Base-by-base conservation (phyloP, 2,113 vertebrate species). In the Pseudonaja textilis region DNA sequence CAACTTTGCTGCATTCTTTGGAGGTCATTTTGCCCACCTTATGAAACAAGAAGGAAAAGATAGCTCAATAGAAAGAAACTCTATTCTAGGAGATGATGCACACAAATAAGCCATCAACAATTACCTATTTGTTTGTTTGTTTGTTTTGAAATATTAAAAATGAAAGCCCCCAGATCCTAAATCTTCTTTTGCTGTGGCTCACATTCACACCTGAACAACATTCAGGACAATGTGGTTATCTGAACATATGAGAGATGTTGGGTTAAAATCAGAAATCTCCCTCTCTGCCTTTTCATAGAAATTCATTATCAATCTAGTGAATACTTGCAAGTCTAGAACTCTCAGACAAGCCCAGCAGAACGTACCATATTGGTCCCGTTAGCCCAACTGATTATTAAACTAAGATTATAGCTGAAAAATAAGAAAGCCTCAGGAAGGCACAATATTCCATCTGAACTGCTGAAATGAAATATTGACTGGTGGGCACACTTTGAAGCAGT, bases 11-110 rank as follows among this genome's bases (percentile, higher is more conserved):
- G 14, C 64, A 34, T 92, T 57, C 93, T 91, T 92, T 69, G 57
- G 90, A 95, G 92, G 93, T 90, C 89, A 94, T 26, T 89, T 89
- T 94, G 93, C 61, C 81, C 18, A 74, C 90, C 85, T 55, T 81
- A 91, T 89, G 89, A 34, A 34, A 87, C 29, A 74, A 69, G n/a
- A 94, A 95, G 50, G 14, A 39, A 7, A 92, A 93, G 87, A 93
- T 85, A 89, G 4, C 8, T 26, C 91, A 86, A 29, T 47, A 1
- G 64, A 1, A 64, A 90, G n/a, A 88, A 12, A 26, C 5, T 0
- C 22, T 64, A 5, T 3, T 26, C 45, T 3, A 74, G 7, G 34
- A 1, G 9, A 45, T 10, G 8, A 69, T 64, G 47, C 34, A 4
- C 23, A 20, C 52, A 69, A 12, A 42, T 34, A 74, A 14, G 26